Conservation (phyloP, 2,797 vertebrate genomes). For the Adelosebastes latens region DNA sequence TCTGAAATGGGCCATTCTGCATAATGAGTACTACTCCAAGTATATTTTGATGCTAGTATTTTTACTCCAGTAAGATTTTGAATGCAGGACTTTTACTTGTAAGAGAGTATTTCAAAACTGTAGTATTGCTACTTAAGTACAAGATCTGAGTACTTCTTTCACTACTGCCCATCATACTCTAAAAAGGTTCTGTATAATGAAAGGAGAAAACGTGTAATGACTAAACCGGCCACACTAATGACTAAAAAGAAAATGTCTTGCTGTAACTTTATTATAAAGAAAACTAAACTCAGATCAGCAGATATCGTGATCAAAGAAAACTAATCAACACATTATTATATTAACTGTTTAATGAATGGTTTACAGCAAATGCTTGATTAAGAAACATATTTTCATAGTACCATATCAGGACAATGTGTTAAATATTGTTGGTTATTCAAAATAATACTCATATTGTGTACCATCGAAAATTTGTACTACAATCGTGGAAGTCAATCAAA, state of each 20-base stretch:
- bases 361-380: conserved; percentile 19
- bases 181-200: neutral
- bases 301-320: neutral
- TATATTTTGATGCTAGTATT: neutral
- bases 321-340: neutral
- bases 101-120: neutral
- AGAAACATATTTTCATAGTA: conserved; percentile 36
- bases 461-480: neutral
- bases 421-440: conserved; percentile 21
- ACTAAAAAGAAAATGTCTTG: neutral
- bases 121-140: neutral
- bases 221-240: fast-evolving
- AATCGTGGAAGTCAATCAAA: neutral
- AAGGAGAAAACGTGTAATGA: neutral
- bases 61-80: neutral
- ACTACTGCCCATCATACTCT: neutral
- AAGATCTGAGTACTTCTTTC: neutral
- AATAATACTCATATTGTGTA: conserved; percentile 6
- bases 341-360: conserved; percentile 62
- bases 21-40: neutral
- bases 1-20: too few species aligned
- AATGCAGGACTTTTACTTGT: neutral
- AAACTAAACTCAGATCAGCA: neutral
- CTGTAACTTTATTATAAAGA: neutral
- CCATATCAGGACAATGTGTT: conserved; percentile 24